phyloP scores from a whole-genome alignment of 2,797 vertebrate genomes.

The Mustela erminea region DNA sequence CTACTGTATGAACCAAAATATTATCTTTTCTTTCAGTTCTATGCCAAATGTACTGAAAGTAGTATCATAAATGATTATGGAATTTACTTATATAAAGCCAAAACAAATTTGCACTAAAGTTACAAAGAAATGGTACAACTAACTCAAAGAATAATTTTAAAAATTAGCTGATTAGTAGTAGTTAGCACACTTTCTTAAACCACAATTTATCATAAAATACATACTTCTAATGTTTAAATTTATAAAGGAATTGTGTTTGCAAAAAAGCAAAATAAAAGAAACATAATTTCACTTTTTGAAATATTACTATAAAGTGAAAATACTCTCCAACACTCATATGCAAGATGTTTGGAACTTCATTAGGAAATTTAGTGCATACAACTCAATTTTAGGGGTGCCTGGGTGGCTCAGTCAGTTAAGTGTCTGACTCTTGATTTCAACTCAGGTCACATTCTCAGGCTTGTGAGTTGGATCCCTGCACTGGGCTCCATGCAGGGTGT shows the following conservation, averaged over 20 bases:
- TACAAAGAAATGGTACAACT: not conserved
- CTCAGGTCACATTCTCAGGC: not conserved
- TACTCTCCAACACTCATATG: not conserved
- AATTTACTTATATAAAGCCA: not conserved
- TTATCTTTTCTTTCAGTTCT: not conserved
- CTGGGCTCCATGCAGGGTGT: not conserved
- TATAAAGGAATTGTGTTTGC: not conserved
- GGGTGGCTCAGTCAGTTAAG: not conserved
- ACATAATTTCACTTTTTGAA: not conserved
- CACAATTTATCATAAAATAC: not conserved
- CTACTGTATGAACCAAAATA: not conserved
- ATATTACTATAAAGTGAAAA: not conserved
- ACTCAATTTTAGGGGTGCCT: not conserved
- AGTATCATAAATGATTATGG: not conserved
- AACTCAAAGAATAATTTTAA: not conserved
- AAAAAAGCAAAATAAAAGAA: not conserved
- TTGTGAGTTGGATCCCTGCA: not conserved
- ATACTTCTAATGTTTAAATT: not conserved
- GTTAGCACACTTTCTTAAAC: not conserved
- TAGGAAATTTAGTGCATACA: not conserved
- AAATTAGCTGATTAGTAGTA: not conserved
- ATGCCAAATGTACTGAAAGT: not conserved
- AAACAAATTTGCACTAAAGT: not conserved
- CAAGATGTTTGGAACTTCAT: not conserved
- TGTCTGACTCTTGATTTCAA: not conserved